A percentile compares a stretch with the other conserved stretches of the same genome.
These are phyloP conservation scores for Aphaenogaster rudis DNA, from an alignment of 1,140 invertebrate genomes.

Conservation along the genomic window DNA sequence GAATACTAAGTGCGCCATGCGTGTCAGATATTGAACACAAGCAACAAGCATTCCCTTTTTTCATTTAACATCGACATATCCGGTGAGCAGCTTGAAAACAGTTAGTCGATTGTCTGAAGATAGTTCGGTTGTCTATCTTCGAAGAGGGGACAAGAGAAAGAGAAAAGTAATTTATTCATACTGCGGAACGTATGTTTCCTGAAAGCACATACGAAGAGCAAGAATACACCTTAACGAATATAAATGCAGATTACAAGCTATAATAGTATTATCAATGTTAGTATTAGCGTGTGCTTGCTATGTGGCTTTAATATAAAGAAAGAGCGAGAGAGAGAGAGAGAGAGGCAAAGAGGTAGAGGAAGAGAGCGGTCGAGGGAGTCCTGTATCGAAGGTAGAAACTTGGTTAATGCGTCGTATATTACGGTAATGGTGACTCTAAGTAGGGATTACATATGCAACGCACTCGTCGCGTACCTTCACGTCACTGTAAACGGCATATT, in stretches of 20 bases:
- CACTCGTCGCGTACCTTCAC: slow-evolving; percentile 85
- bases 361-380: slow-evolving; percentile 41
- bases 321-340: background rate
- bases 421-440: slow-evolving; percentile 84
- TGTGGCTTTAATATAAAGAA: background rate
- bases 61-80: slow-evolving; percentile 82
- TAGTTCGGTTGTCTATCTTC: slow-evolving; percentile 65
- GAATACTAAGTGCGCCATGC: slow-evolving; percentile 69
- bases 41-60: slow-evolving; percentile 81
- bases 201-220: background rate
- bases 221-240: background rate
- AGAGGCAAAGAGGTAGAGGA: background rate
- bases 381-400: slow-evolving; percentile 78
- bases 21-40: slow-evolving; percentile 67
- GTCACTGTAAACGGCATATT: slow-evolving; percentile 85
- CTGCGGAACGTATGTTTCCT: background rate
- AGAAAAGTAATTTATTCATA: slow-evolving; percentile 22
- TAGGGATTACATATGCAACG: slow-evolving; percentile 85
- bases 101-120: slow-evolving; percentile 78
- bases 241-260: background rate
- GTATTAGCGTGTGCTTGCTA: background rate
- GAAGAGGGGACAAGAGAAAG: background rate
- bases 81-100: slow-evolving; percentile 81
- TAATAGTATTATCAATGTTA: slow-evolving; percentile 13
- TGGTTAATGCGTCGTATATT: slow-evolving; percentile 84